phyloP scores from a whole-genome alignment of 2,797 vertebrate genomes.

The Hoplostethus atlanticus region DNA sequence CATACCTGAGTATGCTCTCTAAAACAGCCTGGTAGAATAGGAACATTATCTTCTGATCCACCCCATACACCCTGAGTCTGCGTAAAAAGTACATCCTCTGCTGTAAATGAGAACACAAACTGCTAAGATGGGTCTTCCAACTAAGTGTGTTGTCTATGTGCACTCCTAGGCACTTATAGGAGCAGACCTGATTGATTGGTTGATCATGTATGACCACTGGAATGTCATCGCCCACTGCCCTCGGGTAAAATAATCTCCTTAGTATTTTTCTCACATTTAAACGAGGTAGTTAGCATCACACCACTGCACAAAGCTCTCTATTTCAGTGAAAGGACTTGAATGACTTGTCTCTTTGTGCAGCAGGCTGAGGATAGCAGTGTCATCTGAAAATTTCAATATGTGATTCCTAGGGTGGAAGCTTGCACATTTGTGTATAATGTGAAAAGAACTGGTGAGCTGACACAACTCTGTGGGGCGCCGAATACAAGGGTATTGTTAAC shows the following conservation, averaged over 20 bases:
- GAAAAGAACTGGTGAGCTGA: constrained; percentile 4
- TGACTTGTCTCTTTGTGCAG: neutral
- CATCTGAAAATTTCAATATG: neutral
- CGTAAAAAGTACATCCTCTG: neutral
- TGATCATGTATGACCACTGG: neutral
- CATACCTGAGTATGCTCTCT: too few species aligned
- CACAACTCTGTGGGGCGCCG: neutral
- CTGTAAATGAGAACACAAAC: constrained; percentile 2
- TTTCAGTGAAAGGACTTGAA: neutral
- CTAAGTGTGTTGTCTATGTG: neutral
- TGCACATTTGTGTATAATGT: neutral
- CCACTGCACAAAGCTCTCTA: neutral
- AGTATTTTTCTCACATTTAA: neutral
- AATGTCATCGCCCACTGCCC: neutral
- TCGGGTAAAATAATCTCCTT: neutral
- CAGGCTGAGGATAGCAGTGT: neutral
- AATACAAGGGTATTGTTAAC: too few species aligned
- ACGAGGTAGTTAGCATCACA: neutral
- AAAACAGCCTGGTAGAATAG: too few species aligned
- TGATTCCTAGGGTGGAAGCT: neutral
- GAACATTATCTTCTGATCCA: neutral
- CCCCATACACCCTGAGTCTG: neutral
- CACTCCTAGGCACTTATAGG: neutral
- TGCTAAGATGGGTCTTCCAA: neutral
- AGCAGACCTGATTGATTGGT: neutral